phyloP scores from a whole-genome alignment of 2,113 vertebrate genomes.

The Toxotes chatareus region DNA sequence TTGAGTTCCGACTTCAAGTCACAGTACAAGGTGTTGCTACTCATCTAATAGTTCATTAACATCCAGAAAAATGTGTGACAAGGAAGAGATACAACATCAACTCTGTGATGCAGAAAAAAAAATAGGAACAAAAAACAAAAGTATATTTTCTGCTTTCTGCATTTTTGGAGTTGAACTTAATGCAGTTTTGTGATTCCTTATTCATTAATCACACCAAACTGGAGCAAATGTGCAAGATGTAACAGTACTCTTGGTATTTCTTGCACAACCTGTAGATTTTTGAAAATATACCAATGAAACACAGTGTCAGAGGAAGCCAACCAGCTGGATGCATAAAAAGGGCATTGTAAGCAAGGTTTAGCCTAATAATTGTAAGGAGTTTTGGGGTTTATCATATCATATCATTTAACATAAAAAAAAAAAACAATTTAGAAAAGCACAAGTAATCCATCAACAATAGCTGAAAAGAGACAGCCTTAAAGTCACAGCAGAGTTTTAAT shows the following conservation, averaged over 20 bases:
- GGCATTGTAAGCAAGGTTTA: neutral
- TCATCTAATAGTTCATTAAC: slow-evolving; percentile 48
- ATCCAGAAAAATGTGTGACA: slow-evolving; percentile 40
- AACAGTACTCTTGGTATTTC: neutral
- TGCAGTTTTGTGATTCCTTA: neutral
- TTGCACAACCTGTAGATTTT: neutral
- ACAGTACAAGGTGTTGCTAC: slow-evolving; percentile 48
- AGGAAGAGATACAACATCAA: neutral
- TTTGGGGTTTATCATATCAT: neutral
- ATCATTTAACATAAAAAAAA: neutral
- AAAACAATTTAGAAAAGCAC: neutral
- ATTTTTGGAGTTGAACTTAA: neutral
- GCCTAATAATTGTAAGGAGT: neutral
- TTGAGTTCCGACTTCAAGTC: slow-evolving; percentile 35
- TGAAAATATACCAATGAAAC: neutral
- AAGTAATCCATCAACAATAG: neutral
- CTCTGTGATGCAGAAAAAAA: neutral
- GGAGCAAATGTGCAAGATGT: neutral
- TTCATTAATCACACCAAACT: neutral
- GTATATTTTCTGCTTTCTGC: neutral
- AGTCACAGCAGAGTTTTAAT: too few species aligned
- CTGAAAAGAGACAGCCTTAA: neutral
- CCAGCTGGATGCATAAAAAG: neutral
- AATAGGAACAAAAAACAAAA: too few species aligned
- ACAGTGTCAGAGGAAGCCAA: neutral